These are phyloP conservation scores for Leucophenga varia DNA, from an alignment of 1,140 invertebrate genomes.

Conservation along the genomic window DNA sequence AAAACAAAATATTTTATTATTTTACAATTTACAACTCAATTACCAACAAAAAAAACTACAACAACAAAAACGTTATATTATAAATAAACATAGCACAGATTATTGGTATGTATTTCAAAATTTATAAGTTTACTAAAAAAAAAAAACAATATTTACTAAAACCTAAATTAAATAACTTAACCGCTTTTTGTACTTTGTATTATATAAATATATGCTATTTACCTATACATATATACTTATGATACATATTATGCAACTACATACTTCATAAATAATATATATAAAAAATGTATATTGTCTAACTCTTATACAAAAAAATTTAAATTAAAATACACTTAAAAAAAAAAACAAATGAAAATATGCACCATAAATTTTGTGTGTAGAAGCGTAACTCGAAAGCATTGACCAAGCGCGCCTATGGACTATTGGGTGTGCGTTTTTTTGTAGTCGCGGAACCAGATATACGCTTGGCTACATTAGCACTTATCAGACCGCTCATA, in stretches of 20 bases:
- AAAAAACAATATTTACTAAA: background rate
- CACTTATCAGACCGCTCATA: conserved; percentile 50
- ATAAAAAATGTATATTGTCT: conserved; percentile 18
- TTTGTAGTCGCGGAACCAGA: conserved; percentile 53
- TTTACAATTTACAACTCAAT: conserved; percentile 4
- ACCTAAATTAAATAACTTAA: background rate
- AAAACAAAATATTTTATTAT: conserved; percentile 10
- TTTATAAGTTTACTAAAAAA: conserved; percentile 7
- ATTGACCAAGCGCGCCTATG: conserved; percentile 37
- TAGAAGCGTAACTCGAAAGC: conserved; percentile 48
- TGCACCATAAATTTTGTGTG: conserved; percentile 23
- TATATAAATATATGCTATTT: too few species aligned
- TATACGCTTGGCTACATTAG: conserved; percentile 47
- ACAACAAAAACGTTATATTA: conserved; percentile 5
- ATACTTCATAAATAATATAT: background rate
- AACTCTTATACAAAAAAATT: background rate
- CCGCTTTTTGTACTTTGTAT: too few species aligned
- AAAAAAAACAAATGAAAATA: background rate
- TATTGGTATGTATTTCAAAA: conserved; percentile 56
- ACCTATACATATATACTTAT: too few species aligned
- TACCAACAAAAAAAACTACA: conserved; percentile 15
- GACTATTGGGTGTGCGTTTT: conserved; percentile 51
- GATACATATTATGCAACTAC: too few species aligned
- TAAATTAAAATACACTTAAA: conserved; percentile 6
- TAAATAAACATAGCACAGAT: conserved; percentile 33